Conservation (phyloP, 2,888 invertebrate species). For the Thera obeliscata region DNA sequence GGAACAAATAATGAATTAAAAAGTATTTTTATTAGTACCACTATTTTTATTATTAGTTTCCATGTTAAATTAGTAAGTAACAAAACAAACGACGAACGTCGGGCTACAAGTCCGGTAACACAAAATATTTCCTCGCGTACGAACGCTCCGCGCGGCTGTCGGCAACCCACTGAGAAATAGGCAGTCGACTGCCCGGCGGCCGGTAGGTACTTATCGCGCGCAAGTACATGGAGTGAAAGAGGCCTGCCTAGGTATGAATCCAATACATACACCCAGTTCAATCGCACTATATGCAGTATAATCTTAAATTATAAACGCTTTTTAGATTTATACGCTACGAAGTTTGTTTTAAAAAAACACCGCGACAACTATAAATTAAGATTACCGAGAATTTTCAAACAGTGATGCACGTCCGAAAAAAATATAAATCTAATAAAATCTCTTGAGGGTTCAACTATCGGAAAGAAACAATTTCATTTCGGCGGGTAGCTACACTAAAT, state of each 20-base stretch:
- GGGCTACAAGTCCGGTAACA: no score
- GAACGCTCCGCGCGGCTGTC: no score
- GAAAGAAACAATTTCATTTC: slow-evolving; percentile 30
- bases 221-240: no score
- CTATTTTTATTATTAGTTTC: no score
- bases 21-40: no score
- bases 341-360: slow-evolving; percentile 50
- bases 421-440: slow-evolving; percentile 52
- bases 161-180: no score
- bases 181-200: no score
- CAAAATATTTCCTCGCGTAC: no score
- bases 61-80: no score
- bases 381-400: slow-evolving; percentile 60
- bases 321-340: slow-evolving; percentile 32
- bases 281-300: slow-evolving; percentile 53
- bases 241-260: slow-evolving; percentile 69
- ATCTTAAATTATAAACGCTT: slow-evolving; percentile 45
- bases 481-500: slow-evolving; percentile 29
- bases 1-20: no score
- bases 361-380: slow-evolving; percentile 55
- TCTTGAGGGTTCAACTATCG: slow-evolving; percentile 37
- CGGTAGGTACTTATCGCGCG: no score
- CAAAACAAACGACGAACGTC: no score
- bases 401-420: slow-evolving; percentile 50
- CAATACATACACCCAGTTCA: slow-evolving; percentile 68